A percentile compares a stretch with the other conserved stretches of the same genome.
These are phyloP conservation scores for Caiman crocodilus DNA, from an alignment of 2,797 vertebrate genomes.

Conservation along the genomic window DNA sequence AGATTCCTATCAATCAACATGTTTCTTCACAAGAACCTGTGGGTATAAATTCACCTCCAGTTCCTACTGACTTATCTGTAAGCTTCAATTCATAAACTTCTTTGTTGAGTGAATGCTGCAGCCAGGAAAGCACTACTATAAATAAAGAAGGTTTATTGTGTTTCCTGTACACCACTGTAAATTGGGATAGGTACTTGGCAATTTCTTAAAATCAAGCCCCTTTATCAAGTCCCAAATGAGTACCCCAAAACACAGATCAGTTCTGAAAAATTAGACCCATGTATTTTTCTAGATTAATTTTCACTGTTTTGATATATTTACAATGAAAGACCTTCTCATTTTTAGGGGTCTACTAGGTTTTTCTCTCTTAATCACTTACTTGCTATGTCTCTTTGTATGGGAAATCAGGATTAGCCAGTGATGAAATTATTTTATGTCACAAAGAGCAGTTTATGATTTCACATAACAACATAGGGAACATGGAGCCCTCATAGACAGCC, in stretches of 20 bases:
- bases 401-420: not conserved
- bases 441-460: conserved; percentile 14
- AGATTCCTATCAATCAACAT: not conserved
- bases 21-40: not conserved
- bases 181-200: fast-evolving
- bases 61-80: not conserved
- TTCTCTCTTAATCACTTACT: not conserved
- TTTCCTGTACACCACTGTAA: not conserved
- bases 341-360: not conserved
- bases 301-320: not conserved
- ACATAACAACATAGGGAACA: not conserved
- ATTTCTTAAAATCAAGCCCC: fast-evolving
- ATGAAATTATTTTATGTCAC: not conserved
- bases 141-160: not conserved
- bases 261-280: not conserved
- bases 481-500: not conserved
- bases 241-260: not conserved
- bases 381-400: not conserved
- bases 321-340: not conserved
- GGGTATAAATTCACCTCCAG: not conserved
- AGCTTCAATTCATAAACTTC: not conserved
- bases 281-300: not conserved
- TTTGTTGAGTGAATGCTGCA: fast-evolving
- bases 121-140: fast-evolving
- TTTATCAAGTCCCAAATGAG: not conserved